These are phyloP conservation scores for Andrena minutula DNA, from an alignment of 2,888 invertebrate genomes.

Conservation along the genomic window DNA sequence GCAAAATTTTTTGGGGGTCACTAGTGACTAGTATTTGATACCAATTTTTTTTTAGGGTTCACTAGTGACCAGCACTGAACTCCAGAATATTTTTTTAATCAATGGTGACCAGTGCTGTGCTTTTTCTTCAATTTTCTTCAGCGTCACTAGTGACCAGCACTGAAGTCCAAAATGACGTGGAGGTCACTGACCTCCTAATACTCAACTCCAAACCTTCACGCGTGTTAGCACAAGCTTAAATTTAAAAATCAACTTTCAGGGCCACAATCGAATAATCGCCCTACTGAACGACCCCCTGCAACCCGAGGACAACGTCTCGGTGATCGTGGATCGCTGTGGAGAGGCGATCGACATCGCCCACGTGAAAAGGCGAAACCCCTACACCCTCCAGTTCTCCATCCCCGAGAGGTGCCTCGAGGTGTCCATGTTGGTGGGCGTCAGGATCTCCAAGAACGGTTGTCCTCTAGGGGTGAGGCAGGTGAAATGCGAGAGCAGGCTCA, in stretches of 20 bases:
- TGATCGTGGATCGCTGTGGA: constrained; percentile 93
- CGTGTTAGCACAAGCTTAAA: neutral
- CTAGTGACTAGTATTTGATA: too few species aligned
- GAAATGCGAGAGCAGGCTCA: constrained; percentile 94
- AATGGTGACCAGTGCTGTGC: too few species aligned
- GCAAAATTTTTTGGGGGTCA: too few species aligned
- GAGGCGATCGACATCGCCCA: constrained; percentile 91
- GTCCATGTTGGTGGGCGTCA: constrained; percentile 92
- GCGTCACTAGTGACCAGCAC: too few species aligned
- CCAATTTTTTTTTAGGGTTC: too few species aligned
- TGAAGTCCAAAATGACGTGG: too few species aligned
- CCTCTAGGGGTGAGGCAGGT: constrained; percentile 93
- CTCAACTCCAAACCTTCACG: too few species aligned
- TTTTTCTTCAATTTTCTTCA: too few species aligned
- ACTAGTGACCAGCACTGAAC: too few species aligned
- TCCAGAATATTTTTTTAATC: too few species aligned
- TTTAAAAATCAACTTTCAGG: constrained; percentile 86
- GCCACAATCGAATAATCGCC: constrained; percentile 93
- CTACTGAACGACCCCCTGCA: constrained; percentile 92
- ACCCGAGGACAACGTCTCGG: constrained; percentile 91
- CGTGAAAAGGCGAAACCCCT: constrained; percentile 93
- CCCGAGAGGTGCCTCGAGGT: constrained; percentile 93
- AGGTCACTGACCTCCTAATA: too few species aligned
- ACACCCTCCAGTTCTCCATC: constrained; percentile 93
- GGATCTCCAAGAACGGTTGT: constrained; percentile 93